These are phyloP conservation scores for Penaeus monodon DNA, from an alignment of 2,888 invertebrate genomes.

Conservation along the genomic window DNA sequence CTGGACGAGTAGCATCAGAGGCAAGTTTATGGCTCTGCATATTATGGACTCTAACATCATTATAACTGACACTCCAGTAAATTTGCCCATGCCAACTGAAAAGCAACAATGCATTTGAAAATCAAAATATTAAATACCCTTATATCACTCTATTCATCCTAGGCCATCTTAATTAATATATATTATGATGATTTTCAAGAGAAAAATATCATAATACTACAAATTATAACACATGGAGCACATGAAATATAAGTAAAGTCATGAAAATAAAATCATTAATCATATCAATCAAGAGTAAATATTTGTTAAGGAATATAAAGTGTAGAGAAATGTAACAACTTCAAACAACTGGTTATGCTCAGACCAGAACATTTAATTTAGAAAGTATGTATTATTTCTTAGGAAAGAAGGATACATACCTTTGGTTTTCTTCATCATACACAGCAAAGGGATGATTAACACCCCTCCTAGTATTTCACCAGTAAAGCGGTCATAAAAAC, in stretches of 20 bases:
- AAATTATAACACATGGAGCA: too few relatives aligned
- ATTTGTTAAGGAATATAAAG: too few relatives aligned
- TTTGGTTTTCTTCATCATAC: conserved; percentile 39
- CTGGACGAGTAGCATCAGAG: neutral
- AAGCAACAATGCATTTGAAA: neutral
- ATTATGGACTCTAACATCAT: conserved; percentile 38
- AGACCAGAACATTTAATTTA: neutral
- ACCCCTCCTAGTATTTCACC: conserved; percentile 84
- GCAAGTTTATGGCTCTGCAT: neutral
- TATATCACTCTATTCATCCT: neutral
- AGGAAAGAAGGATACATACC: conserved; percentile 9
- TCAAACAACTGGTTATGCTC: neutral
- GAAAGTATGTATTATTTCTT: neutral
- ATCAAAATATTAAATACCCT: too few relatives aligned
- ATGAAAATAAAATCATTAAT: too few relatives aligned
- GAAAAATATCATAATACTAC: neutral
- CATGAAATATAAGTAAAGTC: neutral
- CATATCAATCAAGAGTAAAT: too few relatives aligned
- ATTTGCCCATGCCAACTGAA: conserved; percentile 46
- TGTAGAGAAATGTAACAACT: too few relatives aligned
- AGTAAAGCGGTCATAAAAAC: conserved; percentile 80
- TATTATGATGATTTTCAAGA: neutral
- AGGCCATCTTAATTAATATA: neutral
- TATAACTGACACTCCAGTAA: conserved; percentile 48
- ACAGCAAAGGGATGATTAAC: conserved; percentile 87